Base-by-base conservation (phyloP, 2,797 vertebrate genomes). In the Neoniphon sammara region DNA sequence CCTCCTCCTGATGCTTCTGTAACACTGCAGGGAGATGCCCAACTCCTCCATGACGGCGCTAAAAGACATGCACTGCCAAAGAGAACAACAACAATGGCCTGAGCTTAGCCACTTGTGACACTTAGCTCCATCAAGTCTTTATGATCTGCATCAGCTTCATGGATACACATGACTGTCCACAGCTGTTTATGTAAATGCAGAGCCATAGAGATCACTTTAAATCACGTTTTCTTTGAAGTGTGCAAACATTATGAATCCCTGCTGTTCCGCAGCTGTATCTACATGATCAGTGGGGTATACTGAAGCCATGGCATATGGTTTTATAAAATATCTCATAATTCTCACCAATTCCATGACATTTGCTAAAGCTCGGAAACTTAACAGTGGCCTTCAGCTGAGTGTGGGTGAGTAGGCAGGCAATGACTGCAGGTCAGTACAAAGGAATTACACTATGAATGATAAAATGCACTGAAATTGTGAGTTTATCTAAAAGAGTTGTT, bases 21-120 rank as follows among this genome's bases (percentile, higher is more conserved):
- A 96, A 91, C 96, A 96, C 92, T 95, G 96, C 85, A 98, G 95
- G 53, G 96, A 97, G 83, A 97, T 94, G 23, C 96, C 96, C 85
- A 97, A 91, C 74, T 98, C 97, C 88, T 97, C 96, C 96, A 98
- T 97, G 89, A 98, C 87, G 67, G 96, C 89, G 36, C 95, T 95
- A 87, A 98, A 97, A 89, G 95, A 96, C 85, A 96, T 90, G 89
- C 96, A 96, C 96, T 99, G 91, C 68, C 72, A 76, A 93, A 80
- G 89, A 39, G 20, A 91, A 82, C 66, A 59, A 81, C 18, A 71
- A 52, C 31, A 56, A 27, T 4, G 10, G 36, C 34, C 1, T 0
- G 9, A 2, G 58, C 67, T 73, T 56, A 62, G 54, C 81, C 42
- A 47, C 23, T 4, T 25, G 20, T 54, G 44, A 73, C 63, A 23